Conservation (phyloP, 2,797 vertebrate genomes). For the Aldrovandia affinis region DNA sequence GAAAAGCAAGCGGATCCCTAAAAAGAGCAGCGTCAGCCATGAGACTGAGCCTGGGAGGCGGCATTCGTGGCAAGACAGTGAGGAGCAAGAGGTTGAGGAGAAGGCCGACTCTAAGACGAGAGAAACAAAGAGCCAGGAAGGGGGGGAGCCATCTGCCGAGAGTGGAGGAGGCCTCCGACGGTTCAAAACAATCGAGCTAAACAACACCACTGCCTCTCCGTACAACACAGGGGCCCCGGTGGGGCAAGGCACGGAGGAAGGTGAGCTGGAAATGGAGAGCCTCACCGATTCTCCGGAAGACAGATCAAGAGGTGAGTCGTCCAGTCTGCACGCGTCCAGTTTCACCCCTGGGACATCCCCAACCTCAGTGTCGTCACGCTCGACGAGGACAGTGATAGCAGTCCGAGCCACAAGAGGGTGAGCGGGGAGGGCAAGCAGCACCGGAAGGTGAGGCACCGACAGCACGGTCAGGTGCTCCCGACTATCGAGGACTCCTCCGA, state of each 20-base stretch:
- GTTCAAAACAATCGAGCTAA: constrained; percentile 95
- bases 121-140: constrained; percentile 81
- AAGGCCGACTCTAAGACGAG: constrained; percentile 64
- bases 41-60: constrained; percentile 84
- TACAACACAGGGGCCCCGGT: constrained; percentile 68
- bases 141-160: constrained; percentile 69
- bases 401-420: constrained; percentile 87
- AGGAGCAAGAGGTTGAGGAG: constrained; percentile 71
- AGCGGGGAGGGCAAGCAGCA: constrained; percentile 87
- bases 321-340: constrained; percentile 95
- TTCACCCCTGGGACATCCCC: constrained; percentile 98
- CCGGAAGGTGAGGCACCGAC: constrained; percentile 88
- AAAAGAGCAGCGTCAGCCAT: constrained; percentile 83
- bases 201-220: constrained; percentile 76
- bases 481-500: constrained; percentile 96
- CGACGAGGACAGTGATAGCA: constrained; percentile 97
- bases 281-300: constrained; percentile 98
- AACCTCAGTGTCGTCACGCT: constrained; percentile 95
- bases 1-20: constrained; percentile 80
- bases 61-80: constrained; percentile 76
- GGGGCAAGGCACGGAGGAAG: constrained; percentile 72
- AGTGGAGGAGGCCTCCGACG: constrained; percentile 83
- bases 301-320: constrained; percentile 93
- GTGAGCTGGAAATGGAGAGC: constrained; percentile 88
- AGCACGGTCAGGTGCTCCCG: constrained; percentile 85